These are phyloP conservation scores for Phaethornis superciliosus DNA, from an alignment of 2,113 vertebrate species.

Conservation along the genomic window DNA sequence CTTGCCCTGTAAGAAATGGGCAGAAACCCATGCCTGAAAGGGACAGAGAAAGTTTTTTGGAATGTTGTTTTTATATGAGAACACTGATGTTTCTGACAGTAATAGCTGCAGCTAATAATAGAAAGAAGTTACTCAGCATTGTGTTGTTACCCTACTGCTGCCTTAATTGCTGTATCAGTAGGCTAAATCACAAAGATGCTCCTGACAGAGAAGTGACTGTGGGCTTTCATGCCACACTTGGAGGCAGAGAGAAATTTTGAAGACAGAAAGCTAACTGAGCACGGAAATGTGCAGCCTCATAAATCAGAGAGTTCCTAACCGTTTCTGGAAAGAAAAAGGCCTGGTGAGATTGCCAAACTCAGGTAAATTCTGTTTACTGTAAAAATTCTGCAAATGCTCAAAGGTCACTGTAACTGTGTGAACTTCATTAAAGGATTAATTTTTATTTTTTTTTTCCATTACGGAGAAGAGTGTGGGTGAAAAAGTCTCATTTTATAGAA, in stretches of 20 bases:
- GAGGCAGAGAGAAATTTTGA: background rate
- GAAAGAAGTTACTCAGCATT: background rate
- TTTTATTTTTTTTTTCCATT: background rate
- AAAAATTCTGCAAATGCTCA: background rate
- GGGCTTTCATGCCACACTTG: background rate
- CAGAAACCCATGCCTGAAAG: background rate
- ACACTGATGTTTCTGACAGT: background rate
- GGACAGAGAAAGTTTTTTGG: background rate
- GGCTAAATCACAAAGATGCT: background rate
- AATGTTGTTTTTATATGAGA: background rate
- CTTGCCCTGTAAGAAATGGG: background rate
- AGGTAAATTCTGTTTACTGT: background rate
- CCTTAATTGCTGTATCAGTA: background rate
- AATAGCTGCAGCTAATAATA: background rate
- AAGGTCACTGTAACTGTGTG: slow-evolving; percentile 6
- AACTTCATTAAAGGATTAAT: slow-evolving; percentile 26
- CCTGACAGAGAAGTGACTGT: background rate
- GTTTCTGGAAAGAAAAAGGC: background rate
- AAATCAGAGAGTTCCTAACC: background rate
- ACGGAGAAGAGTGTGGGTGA: background rate
- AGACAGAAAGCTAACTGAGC: background rate
- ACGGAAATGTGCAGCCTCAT: background rate
- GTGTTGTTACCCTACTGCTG: background rate
- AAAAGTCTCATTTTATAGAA: slow-evolving; percentile 9
- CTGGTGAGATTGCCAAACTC: background rate